A percentile compares a stretch with the other conserved stretches of the same genome.
Evolutionary conservation across 53 echinoderm and acorn worm genomes (phyloP).

Genomic region (Hippasteria phrygiana): DNA sequence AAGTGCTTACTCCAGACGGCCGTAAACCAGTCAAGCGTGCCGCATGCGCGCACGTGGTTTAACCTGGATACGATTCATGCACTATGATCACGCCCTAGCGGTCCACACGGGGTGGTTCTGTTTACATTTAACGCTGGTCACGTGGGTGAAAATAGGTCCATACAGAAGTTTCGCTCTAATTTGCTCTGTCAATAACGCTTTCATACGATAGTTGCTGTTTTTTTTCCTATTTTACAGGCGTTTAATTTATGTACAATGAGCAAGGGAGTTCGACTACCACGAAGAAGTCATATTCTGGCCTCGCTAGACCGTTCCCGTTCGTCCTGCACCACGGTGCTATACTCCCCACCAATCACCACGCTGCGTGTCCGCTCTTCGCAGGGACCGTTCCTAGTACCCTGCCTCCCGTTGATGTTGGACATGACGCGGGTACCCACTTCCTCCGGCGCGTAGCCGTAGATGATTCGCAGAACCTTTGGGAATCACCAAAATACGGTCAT

Average conservation of each 20-base stretch:
- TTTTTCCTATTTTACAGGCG: constrained; percentile 3
- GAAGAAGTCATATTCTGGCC: constrained; percentile 42
- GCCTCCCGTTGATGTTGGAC: constrained; percentile 95
- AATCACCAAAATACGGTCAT: neutral
- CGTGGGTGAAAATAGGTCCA: too few relatives aligned
- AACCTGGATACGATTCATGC: too few relatives aligned
- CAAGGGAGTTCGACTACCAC: neutral
- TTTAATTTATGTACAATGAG: too few relatives aligned
- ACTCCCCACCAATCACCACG: constrained; percentile 59
- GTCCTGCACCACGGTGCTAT: constrained; percentile 52
- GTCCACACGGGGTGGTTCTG: too few relatives aligned
- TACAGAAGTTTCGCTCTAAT: neutral
- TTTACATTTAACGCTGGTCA: too few relatives aligned
- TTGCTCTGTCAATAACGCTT: neutral
- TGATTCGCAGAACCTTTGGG: constrained; percentile 89
- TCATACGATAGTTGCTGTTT: too few relatives aligned
- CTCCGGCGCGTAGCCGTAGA: constrained; percentile 98
- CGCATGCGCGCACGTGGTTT: too few relatives aligned
- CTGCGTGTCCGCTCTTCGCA: constrained; percentile 66
- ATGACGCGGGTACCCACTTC: constrained; percentile 98
- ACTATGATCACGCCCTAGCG: too few relatives aligned
- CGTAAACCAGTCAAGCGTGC: too few relatives aligned
- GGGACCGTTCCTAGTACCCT: constrained; percentile 70
- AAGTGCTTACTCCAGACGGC: too few relatives aligned
- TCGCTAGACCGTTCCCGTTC: constrained; percentile 56